Conservation (phyloP, 2,113 vertebrate genomes). For the Siniperca knerii region DNA sequence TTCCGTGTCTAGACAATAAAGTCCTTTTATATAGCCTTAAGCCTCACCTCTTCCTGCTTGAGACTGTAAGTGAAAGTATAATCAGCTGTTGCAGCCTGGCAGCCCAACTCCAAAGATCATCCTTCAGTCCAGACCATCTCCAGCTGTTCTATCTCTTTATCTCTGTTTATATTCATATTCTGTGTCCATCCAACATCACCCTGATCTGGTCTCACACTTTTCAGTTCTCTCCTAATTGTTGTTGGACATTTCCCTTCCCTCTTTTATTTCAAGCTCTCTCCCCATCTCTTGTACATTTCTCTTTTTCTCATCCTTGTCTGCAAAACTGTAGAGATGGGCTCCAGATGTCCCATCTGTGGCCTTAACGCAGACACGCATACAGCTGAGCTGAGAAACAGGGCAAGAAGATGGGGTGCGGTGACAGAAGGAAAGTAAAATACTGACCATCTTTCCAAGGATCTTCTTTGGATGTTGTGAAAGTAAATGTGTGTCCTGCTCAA, state of each 20-base stretch:
- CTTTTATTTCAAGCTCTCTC: background rate
- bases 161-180: conserved; percentile 6
- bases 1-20: conserved; percentile 76
- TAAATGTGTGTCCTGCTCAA: background rate
- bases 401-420: background rate
- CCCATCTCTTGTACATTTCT: background rate
- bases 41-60: conserved; percentile 59
- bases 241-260: background rate
- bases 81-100: conserved; percentile 62
- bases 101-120: conserved; percentile 20
- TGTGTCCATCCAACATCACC: background rate
- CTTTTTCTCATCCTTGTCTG: conserved; percentile 2
- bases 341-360: conserved; percentile 51
- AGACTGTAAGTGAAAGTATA: conserved; percentile 65
- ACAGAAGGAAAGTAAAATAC: background rate
- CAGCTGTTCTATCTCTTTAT: conserved; percentile 52
- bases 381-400: background rate
- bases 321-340: conserved; percentile 18
- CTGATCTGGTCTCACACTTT: background rate
- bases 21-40: conserved; percentile 66
- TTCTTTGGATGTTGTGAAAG: background rate
- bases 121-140: conserved; percentile 35
- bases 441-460: background rate
- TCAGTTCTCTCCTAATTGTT: background rate
- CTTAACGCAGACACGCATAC: conserved; percentile 16